These are phyloP conservation scores for Lucinisca nassula DNA, from an alignment of 2,888 invertebrate species.

Conservation along the genomic window DNA sequence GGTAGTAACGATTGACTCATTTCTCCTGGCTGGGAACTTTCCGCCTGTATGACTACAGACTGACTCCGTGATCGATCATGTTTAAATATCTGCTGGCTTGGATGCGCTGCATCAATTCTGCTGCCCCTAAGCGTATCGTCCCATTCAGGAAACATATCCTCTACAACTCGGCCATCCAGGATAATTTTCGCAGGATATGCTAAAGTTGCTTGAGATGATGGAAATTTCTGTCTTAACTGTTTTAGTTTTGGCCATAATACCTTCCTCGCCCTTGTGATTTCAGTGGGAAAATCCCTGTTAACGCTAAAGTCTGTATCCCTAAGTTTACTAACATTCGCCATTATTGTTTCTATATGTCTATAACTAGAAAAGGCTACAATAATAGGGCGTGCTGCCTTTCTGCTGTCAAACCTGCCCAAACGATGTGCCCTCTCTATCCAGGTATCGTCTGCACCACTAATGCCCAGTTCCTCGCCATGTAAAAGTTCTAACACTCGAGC, in stretches of 20 bases:
- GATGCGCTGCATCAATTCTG: too few species aligned
- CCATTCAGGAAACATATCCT: too few species aligned
- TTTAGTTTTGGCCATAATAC: background rate
- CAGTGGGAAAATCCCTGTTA: background rate
- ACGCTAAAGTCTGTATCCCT: background rate
- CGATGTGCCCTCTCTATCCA: background rate
- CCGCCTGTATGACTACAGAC: too few species aligned
- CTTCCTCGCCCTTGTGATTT: background rate
- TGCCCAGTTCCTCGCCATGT: background rate
- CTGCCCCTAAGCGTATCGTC: too few species aligned
- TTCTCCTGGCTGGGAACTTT: too few species aligned
- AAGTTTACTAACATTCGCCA: background rate
- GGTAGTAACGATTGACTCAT: too few species aligned
- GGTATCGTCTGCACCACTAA: background rate
- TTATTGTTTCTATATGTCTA: background rate
- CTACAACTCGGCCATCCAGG: too few species aligned
- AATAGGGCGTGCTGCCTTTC: background rate
- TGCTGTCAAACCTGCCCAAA: background rate
- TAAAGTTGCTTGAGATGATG: background rate
- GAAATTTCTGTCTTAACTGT: background rate
- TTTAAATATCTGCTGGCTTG: too few species aligned
- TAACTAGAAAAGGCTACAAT: background rate
- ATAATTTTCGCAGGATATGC: too few species aligned
- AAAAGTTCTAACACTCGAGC: background rate
- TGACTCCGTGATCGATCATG: too few species aligned